Evolutionary conservation across 2,797 vertebrate species (phyloP), one percentile per base, ranked within the genome.

Genomic region (Sebastes glaucus): DNA sequence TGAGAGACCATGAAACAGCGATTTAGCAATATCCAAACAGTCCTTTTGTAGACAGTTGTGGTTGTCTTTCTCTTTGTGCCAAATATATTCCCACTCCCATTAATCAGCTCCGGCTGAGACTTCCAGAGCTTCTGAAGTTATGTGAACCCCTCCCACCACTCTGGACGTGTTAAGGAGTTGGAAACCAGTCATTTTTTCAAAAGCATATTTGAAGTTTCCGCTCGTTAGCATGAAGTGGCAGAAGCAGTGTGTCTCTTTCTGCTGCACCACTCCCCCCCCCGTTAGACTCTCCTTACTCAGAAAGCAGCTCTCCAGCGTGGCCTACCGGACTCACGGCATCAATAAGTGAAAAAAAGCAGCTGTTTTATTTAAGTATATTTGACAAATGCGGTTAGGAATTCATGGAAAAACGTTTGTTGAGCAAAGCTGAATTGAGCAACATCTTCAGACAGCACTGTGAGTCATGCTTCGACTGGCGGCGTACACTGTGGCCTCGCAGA

Each of bases 201-300:
- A 84, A 80, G 81, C 63, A 66, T 16, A 72, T 84, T 87, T 91
- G 59, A 91, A 81, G 84, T 79, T 87, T 74, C 66, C 18, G 53
- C 80, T 84, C 25, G 72, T 88, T 87, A 81, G 68, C 67, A 53
- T 35, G 35, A 78, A 76, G 57, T 81, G 81, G 74, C 81, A 69
- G 81, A 52, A 59, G 55, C 62, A 1, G 5, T 1, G 27, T 3
- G 60, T 27, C 49, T 68, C 49, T 35, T 84, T 71, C 38, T 66
- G 53, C 22, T 72, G 67, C 76, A 7, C 74, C 23, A 6, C 49
- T 22, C 20, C 20, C 60, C 23, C 59, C 35, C 35, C 77, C 6
- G 62, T 35, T 71, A 42, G 22, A 33, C 20, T 10, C 46, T 22
- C 42, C 14, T 56, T 18, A 38, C 33, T 57, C 65, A 49, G 57